Evolutionary conservation across 2,888 invertebrate genomes (phyloP), one percentile per base, ranked within the genome.

Genomic region (Plagiodera versicolora): DNA sequence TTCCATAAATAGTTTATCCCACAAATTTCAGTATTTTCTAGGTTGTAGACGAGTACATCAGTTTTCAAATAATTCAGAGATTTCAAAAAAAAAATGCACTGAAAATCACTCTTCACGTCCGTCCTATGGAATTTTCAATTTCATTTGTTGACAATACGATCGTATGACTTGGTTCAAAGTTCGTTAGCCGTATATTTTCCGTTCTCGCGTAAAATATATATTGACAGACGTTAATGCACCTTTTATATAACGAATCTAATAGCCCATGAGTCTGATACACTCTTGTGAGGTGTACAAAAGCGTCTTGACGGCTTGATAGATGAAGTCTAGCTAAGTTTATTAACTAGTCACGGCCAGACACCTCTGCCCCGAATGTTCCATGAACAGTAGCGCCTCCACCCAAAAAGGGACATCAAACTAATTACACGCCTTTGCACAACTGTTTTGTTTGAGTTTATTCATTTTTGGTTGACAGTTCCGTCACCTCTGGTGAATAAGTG

Each of bases 271-370:
- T 39, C 39, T 39, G 14, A 39, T 39, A 39, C 39, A 14, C 39
- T 39, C 39, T 39, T 14, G n/a, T 39, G 6, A n/a, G 62, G 68
- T 61, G 60, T 59, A 70, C 70, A 70, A 68, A 65, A 62, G 67
- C 67, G 64, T 61, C 66, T 56, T 63, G 65, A 64, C 65, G 63
- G 60, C 55, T 65, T 70, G 70, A 70, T 70, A 66, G 67, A 70
- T 70, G 67, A 67, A 68, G 67, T 70, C 68, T 68, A 63, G 66
- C 58, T 62, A 64, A 66, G 68, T 68, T 70, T 70, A 70, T 70
- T 70, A 70, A 64, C 66, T 68, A 62, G 61, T 59, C 58, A 58
- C 56, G 60, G 67, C 68, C 68, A 70, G 68, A 68, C 68, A 67
- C 68, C 56, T 65, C 66, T 65, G 66, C 67, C 67, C 67, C 66